Base-by-base conservation (phyloP, 2,797 vertebrate genomes). In the Chlorospingus flavigularis region DNA sequence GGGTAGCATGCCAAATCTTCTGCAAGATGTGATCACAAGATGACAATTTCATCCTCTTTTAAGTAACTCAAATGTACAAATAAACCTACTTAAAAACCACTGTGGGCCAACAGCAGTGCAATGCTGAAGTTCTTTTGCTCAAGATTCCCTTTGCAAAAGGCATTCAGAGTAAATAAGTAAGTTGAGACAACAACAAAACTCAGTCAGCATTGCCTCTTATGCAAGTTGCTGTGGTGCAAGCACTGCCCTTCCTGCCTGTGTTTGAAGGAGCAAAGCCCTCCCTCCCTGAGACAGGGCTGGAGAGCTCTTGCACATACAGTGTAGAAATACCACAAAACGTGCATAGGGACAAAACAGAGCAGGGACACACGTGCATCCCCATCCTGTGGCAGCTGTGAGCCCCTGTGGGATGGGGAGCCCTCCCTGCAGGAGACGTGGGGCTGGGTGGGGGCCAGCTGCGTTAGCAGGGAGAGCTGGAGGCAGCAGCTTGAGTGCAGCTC, bases 291-390 rank as follows among this genome's bases (percentile, higher is more conserved):
- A 18, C 30, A n/a, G 25, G 3, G 11, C 28, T 75, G 66, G 18
- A n/a, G 40, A 51, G 71, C 6, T 43, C 40, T n/a, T 13, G 17
- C 10, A 2, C 2, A 7, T 6, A 1, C 0, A 11, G n/a, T 4
- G 39, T 31, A 57, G 43, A 30, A 45, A 18, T 21, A 24, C 19
- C 25, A 23, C 17, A 21, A 54, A 18, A 18, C 9, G 24, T 25
- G 14, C 18, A 2, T 26, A 13, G 61, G 60, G 20, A 26, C 43
- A 54, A 17, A 71, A 30, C 42, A 4, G 60, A 61, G 72, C 5
- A 25, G 31, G 20, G 33, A 28, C 24, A 23, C 16, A 7, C 0
- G 0, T 17, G 8, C 37, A 3, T 7, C 9, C 6, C 12, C 1
- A 1, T 35, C 13, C 45, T 0, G 0, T 37, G 70, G 65, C 40